Conservation (phyloP, 2,797 vertebrate genomes). For the Galagoides demidoff region DNA sequence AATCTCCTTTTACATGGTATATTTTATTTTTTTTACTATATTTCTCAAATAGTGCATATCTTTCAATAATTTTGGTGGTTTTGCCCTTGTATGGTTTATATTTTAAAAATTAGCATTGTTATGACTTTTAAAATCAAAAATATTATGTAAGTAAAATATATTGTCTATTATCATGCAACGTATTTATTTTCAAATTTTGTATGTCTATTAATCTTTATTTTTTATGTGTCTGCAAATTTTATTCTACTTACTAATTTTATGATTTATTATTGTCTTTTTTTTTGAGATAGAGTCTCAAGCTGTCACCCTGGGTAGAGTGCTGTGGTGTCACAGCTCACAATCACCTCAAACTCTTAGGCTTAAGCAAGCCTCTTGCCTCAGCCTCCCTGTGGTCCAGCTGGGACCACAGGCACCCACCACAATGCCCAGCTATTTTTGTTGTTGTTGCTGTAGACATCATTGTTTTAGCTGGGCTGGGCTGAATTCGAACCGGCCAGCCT, state of each 20-base stretch:
- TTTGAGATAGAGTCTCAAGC: too few relatives aligned
- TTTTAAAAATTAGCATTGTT: background rate
- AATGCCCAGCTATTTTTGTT: too few relatives aligned
- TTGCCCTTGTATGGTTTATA: background rate
- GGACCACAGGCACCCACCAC: too few relatives aligned
- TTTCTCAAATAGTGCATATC: background rate
- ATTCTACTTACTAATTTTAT: background rate
- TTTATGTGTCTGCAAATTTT: background rate
- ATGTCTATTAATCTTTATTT: background rate
- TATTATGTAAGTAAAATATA: background rate
- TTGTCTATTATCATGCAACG: background rate
- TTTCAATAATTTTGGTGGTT: background rate
- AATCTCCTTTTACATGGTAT: background rate
- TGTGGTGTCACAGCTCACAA: too few relatives aligned
- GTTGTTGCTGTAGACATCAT: too few relatives aligned
- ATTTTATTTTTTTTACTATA: background rate
- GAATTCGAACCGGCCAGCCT: too few relatives aligned
- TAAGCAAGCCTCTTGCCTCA: too few relatives aligned
- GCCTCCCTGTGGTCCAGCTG: too few relatives aligned
- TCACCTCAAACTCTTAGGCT: too few relatives aligned
- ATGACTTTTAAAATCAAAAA: background rate
- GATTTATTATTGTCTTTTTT: background rate
- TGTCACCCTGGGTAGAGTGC: too few relatives aligned
- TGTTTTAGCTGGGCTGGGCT: too few relatives aligned
- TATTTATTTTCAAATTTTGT: background rate